Evolutionary conservation across 2,888 invertebrate genomes (phyloP).

Genomic region (Plebejus anna): DNA sequence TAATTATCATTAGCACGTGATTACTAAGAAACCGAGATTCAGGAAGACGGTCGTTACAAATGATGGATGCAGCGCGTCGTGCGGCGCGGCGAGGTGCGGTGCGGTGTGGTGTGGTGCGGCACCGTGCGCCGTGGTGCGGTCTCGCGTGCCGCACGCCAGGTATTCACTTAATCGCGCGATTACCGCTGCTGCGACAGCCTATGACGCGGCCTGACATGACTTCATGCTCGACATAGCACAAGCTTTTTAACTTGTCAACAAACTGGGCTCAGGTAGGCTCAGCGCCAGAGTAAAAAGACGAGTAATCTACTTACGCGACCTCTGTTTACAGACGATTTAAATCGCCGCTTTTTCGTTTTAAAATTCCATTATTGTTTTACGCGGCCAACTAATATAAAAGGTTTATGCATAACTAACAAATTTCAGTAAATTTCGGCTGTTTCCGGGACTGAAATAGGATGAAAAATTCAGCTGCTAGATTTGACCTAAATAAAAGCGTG

Average conservation of each 20-base stretch:
- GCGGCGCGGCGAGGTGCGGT: background rate
- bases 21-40: background rate
- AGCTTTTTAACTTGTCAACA: conserved; percentile 29
- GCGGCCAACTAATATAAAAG: background rate
- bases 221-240: conserved; percentile 22
- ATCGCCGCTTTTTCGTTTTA: background rate
- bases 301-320: conserved; percentile 11
- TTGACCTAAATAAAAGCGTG: conserved; percentile 19
- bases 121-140: conserved; percentile 11
- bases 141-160: conserved; percentile 43
- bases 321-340: conserved; percentile 17
- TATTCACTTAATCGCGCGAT: conserved; percentile 41
- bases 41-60: conserved; percentile 21
- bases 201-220: conserved; percentile 30
- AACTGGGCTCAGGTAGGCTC: background rate
- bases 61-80: background rate
- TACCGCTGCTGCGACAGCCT: conserved; percentile 34
- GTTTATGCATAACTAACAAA: conserved; percentile 12
- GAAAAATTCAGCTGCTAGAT: conserved; percentile 17
- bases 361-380: conserved; percentile 9
- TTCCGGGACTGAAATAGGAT: background rate
- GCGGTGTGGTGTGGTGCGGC: background rate
- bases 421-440: background rate
- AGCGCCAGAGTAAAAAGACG: background rate
- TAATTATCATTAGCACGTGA: background rate